These are phyloP conservation scores for Oxygymnocypris stewartii DNA, from an alignment of 2,113 vertebrate species.

Conservation along the genomic window DNA sequence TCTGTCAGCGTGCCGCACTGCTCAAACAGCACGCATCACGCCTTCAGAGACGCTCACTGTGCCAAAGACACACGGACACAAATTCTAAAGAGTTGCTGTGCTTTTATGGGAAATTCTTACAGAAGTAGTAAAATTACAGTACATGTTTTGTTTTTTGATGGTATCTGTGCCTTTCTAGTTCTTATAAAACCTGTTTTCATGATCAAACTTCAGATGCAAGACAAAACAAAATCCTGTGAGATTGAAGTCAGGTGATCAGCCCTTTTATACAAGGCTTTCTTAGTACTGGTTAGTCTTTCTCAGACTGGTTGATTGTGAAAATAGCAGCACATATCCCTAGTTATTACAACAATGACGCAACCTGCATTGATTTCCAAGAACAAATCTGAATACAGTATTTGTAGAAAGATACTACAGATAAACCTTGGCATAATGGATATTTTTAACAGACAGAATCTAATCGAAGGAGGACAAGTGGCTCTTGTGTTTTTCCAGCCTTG, in stretches of 20 bases:
- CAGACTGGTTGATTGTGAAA: background rate
- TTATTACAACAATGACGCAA: background rate
- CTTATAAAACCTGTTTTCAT: background rate
- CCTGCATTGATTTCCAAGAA: background rate
- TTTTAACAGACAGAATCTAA: constrained; percentile 34
- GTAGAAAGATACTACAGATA: background rate
- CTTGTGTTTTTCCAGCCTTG: background rate
- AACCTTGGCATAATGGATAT: background rate
- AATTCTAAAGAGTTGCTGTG: background rate
- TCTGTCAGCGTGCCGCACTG: background rate
- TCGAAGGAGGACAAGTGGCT: constrained; percentile 45
- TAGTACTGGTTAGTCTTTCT: background rate
- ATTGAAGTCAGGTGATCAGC: background rate
- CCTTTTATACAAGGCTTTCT: background rate
- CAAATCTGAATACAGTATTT: background rate
- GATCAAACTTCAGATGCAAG: background rate
- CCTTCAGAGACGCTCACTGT: constrained; percentile 14
- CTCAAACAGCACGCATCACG: background rate
- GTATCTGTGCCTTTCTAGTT: background rate
- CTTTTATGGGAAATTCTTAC: too few species aligned
- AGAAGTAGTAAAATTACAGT: background rate
- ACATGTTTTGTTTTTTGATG: background rate
- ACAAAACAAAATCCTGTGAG: background rate
- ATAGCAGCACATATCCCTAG: background rate
- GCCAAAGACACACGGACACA: constrained; percentile 40